phyloP scores from a whole-genome alignment of 2,797 vertebrate genomes.

The Rhabdophis nuchalis region DNA sequence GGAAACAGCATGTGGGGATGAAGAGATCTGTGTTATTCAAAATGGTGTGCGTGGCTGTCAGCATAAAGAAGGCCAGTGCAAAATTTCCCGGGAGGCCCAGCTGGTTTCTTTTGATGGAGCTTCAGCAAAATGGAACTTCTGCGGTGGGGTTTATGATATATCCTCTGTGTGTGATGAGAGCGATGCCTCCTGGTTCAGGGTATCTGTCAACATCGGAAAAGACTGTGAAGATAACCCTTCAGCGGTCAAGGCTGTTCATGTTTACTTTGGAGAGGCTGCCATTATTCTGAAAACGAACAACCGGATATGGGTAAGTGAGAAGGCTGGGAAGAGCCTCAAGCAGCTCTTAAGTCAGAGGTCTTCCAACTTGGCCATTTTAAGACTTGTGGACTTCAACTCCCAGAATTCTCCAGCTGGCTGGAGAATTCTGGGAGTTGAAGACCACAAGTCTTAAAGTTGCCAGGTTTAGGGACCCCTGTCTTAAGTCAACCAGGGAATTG shows the following conservation, averaged over 20 bases:
- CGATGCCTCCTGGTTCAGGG: slow-evolving; percentile 70
- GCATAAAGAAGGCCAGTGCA: slow-evolving; percentile 59
- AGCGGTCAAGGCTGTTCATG: neutral
- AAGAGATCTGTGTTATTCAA: slow-evolving; percentile 62
- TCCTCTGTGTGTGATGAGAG: slow-evolving; percentile 63
- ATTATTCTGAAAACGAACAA: slow-evolving; percentile 10
- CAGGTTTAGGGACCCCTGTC: too few relatives aligned
- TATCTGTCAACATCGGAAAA: slow-evolving; percentile 48
- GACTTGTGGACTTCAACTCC: too few relatives aligned
- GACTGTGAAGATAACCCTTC: neutral
- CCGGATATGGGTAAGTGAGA: slow-evolving; percentile 10
- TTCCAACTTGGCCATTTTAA: too few relatives aligned
- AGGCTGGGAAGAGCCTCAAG: neutral
- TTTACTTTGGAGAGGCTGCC: neutral
- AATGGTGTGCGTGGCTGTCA: slow-evolving; percentile 68
- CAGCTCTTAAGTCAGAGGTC: neutral
- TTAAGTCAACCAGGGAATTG: neutral
- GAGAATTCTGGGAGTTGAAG: too few relatives aligned
- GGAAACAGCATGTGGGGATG: slow-evolving; percentile 54
- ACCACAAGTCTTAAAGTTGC: too few relatives aligned
- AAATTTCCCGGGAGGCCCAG: slow-evolving; percentile 48
- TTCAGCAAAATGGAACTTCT: slow-evolving; percentile 23
- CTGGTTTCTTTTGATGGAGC: slow-evolving; percentile 75
- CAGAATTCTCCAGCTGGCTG: too few relatives aligned
- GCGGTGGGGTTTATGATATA: slow-evolving; percentile 68